Evolutionary conservation across 2,113 vertebrate species (phyloP), one percentile per base, ranked within the genome.

Genomic region (Myocastor coypus): DNA sequence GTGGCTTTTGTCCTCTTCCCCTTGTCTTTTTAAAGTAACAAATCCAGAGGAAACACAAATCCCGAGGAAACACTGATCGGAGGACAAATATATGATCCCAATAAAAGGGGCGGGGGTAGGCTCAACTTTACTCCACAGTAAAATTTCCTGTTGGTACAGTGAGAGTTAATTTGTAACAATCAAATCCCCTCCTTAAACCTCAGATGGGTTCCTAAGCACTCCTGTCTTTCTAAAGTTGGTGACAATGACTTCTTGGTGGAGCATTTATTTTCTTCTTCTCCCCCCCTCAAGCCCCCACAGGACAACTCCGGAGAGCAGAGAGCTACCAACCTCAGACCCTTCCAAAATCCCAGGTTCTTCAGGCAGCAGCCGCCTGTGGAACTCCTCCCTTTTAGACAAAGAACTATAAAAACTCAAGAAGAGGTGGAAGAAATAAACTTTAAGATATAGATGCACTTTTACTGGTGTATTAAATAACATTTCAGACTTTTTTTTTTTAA

Each of bases 401-500:
- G 97, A 97, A 89, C 92, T 94, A 91, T 90, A 97, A 96, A 94
- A 94, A 83, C 89, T 92, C 97, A 91, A 96, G 83, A 78, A 96
- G 92, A 84, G 28, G 80, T 73, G 92, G 50, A 92, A 73, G 69
- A 73, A 97, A 95, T 97, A 78, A 97, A 97, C 89, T 97, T 97
- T 92, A 95, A 97, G 96, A 93, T 94, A 95, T 83, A 92, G 96
- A 88, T 95, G 94, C 83, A 92, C 93, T 97, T 97, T 97, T 96
- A 93, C 96, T 97, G 66, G 42, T 84, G 91, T 96, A 96, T 96
- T 97, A 95, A 97, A 95, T 91, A 95, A 86, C 93, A 95, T 94
- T 94, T 94, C 87, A 97, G 94, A 96, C 96, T 93, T 92, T 93
- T 90, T 88, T 88, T 55, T 61, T 37, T 9, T 14, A 68, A 83